These are phyloP conservation scores for Microctonus brassicae DNA, from an alignment of 2,888 invertebrate species.

Conservation along the genomic window DNA sequence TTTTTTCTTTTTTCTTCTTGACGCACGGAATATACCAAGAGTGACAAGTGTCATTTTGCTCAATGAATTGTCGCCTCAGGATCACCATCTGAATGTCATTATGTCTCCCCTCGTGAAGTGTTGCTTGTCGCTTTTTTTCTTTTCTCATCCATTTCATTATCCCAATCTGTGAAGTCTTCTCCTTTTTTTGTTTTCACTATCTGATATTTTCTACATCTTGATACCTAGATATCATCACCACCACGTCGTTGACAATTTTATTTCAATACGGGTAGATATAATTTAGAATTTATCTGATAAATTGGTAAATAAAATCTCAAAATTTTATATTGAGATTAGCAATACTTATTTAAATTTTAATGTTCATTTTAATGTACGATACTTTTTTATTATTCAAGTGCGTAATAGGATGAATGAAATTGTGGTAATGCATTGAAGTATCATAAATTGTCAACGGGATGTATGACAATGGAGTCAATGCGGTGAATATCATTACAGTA, in stretches of 20 bases:
- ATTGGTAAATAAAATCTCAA: neutral
- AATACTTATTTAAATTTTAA: too few relatives aligned
- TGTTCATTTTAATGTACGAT: neutral
- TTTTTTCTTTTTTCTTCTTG: neutral
- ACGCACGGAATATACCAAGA: too few relatives aligned
- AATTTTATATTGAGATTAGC: neutral
- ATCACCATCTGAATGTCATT: neutral
- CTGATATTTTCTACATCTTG: neutral
- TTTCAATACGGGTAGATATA: neutral
- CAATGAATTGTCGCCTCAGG: neutral
- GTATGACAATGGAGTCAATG: conserved; percentile 15
- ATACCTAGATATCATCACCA: too few relatives aligned
- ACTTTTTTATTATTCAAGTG: neutral
- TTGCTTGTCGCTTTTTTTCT: neutral
- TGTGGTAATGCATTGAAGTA: neutral
- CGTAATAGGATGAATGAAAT: neutral
- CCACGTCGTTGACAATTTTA: neutral
- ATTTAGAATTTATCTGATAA: neutral
- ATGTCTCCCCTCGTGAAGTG: neutral
- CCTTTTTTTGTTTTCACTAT: neutral
- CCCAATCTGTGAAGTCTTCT: neutral
- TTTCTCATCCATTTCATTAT: neutral
- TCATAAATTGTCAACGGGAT: neutral
- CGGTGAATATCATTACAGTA: conserved; percentile 12
- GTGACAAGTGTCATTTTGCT: neutral